phyloP scores from a whole-genome alignment of 2,888 invertebrate genomes.

The Eretmocerus hayati region DNA sequence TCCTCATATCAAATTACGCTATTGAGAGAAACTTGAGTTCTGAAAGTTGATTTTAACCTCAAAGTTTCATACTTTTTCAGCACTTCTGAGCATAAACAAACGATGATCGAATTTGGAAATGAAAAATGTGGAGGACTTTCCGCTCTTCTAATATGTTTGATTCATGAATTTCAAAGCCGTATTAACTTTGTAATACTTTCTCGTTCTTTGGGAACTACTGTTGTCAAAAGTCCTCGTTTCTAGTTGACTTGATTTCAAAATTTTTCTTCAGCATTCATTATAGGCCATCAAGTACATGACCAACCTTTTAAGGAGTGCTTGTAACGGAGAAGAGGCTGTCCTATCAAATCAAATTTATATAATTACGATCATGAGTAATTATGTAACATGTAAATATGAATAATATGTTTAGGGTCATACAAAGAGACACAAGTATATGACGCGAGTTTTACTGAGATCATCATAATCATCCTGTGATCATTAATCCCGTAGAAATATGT shows the following conservation, averaged over 20 bases:
- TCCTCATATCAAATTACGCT: slow-evolving; percentile 15
- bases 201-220: too few species aligned
- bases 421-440: slow-evolving; percentile 19
- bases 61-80: background rate
- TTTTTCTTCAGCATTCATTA: slow-evolving; percentile 19
- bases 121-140: too few species aligned
- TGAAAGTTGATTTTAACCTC: slow-evolving; percentile 15
- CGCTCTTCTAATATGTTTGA: too few species aligned
- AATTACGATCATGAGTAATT: slow-evolving; percentile 21
- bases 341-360: slow-evolving; percentile 40
- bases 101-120: too few species aligned
- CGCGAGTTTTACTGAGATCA: slow-evolving; percentile 20
- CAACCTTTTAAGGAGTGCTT: slow-evolving; percentile 20
- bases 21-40: slow-evolving; percentile 19
- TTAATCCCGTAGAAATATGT: slow-evolving; percentile 16
- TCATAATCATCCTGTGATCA: slow-evolving; percentile 21
- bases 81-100: too few species aligned
- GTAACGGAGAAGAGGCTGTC: slow-evolving; percentile 36
- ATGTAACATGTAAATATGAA: slow-evolving; percentile 22
- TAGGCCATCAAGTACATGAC: slow-evolving; percentile 22
- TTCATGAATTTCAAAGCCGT: too few species aligned
- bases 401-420: slow-evolving; percentile 20
- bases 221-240: too few species aligned
- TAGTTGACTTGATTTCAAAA: slow-evolving; percentile 12
- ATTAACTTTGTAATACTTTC: too few species aligned